Conservation (phyloP, 37 sponge, comb jelly and placozoan genomes). For the Chondrilla cf. caribensis region DNA sequence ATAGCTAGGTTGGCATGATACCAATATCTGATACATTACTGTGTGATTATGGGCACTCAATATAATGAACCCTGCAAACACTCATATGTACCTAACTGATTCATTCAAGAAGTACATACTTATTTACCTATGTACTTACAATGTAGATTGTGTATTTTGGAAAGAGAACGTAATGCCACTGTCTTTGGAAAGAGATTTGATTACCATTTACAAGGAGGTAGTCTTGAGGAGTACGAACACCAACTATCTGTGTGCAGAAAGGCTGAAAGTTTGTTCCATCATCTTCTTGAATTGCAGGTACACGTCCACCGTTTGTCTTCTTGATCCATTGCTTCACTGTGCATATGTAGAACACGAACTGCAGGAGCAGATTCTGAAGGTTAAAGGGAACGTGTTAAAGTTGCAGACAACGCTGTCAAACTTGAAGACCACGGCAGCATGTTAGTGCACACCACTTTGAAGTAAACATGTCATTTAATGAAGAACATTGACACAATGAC, state of each 20-base stretch:
- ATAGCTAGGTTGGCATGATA: too few species aligned
- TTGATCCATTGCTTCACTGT: too few species aligned
- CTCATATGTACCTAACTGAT: neutral
- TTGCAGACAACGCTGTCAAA: conserved; percentile 46
- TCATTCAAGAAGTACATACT: neutral
- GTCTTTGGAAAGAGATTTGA: conserved; percentile 51
- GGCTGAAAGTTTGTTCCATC: conserved; percentile 47
- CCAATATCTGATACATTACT: too few species aligned
- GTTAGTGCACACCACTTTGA: conserved; percentile 18
- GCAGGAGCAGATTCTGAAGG: conserved; percentile 39
- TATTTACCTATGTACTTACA: neutral
- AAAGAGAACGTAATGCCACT: conserved; percentile 45
- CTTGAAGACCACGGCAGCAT: conserved; percentile 50
- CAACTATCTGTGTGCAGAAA: conserved; percentile 47
- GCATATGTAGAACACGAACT: conserved; percentile 44
- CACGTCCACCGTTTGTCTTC: too few species aligned
- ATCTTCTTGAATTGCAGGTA: too few species aligned
- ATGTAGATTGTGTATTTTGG: conserved; percentile 43
- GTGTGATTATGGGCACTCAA: too few species aligned
- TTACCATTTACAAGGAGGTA: conserved; percentile 14
- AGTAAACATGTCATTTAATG: neutral
- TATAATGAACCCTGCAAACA: too few species aligned
- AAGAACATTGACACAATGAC: too few species aligned
- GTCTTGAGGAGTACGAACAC: conserved; percentile 61
- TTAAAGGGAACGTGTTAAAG: conserved; percentile 26